Evolutionary conservation across 2,888 invertebrate species (phyloP).

Genomic region (Rhagophthalmus giganteus): DNA sequence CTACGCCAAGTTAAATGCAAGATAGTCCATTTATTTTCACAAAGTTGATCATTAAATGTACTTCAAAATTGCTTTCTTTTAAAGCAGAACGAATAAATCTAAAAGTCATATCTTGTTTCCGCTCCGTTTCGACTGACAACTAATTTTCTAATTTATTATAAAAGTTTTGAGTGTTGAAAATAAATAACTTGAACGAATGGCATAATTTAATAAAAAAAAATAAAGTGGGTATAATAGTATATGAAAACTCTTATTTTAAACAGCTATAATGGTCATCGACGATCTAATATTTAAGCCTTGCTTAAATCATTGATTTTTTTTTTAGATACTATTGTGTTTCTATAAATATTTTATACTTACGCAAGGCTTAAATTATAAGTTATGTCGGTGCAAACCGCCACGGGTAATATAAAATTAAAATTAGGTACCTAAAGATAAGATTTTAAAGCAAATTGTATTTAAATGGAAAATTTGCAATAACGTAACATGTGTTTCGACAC

Average conservation of each 20-base stretch:
- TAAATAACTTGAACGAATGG: no score
- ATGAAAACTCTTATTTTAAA: not conserved
- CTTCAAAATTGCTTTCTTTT: not conserved
- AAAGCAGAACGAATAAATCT: slow-evolving; percentile 1
- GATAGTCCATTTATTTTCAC: slow-evolving; percentile 15
- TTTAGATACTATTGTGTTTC: no score
- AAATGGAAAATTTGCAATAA: not conserved
- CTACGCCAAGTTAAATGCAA: slow-evolving; percentile 15
- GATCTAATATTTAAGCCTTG: no score
- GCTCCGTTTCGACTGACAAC: not conserved
- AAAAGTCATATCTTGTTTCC: not conserved
- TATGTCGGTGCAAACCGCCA: no score
- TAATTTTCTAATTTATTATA: not conserved
- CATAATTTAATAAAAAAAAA: not conserved
- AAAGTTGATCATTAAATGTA: slow-evolving; percentile 1
- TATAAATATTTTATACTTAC: no score
- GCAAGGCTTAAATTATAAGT: no score
- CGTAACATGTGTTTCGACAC: not conserved
- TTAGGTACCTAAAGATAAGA: no score
- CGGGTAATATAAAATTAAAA: no score
- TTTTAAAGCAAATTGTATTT: not conserved
- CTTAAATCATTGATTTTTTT: no score
- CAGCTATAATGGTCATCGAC: not conserved
- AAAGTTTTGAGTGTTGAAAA: not conserved
- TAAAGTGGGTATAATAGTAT: not conserved